These are phyloP conservation scores for Paramormyrops kingsleyae DNA, from an alignment of 2,113 vertebrate species.

Conservation along the genomic window DNA sequence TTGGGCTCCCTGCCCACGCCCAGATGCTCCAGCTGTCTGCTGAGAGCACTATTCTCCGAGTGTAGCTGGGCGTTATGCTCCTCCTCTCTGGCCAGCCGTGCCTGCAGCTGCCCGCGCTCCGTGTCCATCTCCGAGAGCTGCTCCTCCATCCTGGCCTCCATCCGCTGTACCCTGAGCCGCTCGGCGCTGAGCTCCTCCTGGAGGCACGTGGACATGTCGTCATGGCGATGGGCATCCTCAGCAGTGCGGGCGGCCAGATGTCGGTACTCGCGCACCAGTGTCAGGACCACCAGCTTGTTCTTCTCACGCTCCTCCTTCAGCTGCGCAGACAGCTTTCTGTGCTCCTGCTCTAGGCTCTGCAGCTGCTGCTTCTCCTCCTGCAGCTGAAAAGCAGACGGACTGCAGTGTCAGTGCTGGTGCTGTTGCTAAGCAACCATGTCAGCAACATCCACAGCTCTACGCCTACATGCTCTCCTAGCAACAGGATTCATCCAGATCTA, in stretches of 20 bases:
- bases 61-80: constrained; percentile 62
- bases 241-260: constrained; percentile 84
- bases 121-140: constrained; percentile 92
- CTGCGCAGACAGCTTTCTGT: constrained; percentile 77
- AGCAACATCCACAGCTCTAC: neutral
- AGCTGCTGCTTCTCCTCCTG: constrained; percentile 93
- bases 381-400: constrained; percentile 62
- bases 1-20: constrained; percentile 71
- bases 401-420: neutral
- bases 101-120: constrained; percentile 85
- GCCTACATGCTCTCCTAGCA: neutral
- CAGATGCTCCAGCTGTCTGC: constrained; percentile 84
- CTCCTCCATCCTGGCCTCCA: constrained; percentile 91
- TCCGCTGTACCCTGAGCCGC: constrained; percentile 72
- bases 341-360: constrained; percentile 83
- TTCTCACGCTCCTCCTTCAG: constrained; percentile 91
- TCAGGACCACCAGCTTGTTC: constrained; percentile 91
- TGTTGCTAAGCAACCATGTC: neutral
- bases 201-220: constrained; percentile 73
- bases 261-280: constrained; percentile 92
- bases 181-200: constrained; percentile 76
- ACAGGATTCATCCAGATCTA: neutral
- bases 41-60: constrained; percentile 78
- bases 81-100: constrained; percentile 83
- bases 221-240: constrained; percentile 84